A percentile compares a stretch with the other conserved stretches of the same genome.
These are phyloP conservation scores for Tenthredo livida DNA, from an alignment of 2,888 invertebrate genomes.

Conservation along the genomic window DNA sequence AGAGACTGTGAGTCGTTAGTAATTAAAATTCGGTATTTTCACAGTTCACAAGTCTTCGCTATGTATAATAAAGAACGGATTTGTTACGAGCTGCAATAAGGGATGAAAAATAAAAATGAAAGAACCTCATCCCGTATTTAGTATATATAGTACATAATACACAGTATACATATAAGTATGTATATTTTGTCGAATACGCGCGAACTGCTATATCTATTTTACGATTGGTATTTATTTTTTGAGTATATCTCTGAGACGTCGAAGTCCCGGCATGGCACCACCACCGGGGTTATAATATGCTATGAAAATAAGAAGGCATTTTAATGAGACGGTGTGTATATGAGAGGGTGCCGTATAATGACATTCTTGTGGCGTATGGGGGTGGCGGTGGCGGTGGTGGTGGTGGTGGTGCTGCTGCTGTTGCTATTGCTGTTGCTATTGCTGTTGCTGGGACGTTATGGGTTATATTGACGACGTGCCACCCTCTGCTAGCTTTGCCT, in stretches of 20 bases:
- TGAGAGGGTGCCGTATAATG: slow-evolving; percentile 49
- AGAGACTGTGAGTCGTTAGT: too few species aligned
- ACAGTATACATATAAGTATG: background rate
- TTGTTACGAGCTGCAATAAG: too few species aligned
- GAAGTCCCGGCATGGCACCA: background rate
- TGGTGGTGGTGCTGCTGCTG: background rate
- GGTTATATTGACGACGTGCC: slow-evolving; percentile 53
- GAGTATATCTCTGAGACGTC: background rate
- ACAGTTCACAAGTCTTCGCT: too few species aligned
- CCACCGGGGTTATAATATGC: slow-evolving; percentile 14
- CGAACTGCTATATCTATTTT: background rate
- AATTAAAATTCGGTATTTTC: too few species aligned
- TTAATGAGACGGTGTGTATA: slow-evolving; percentile 53
- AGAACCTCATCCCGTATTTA: too few species aligned
- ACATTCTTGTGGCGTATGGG: slow-evolving; percentile 54
- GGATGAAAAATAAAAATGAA: too few species aligned
- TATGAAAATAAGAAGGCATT: slow-evolving; percentile 55
- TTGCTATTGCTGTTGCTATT: slow-evolving; percentile 9
- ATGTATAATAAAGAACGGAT: too few species aligned
- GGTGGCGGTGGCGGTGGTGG: background rate
- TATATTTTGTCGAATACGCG: background rate
- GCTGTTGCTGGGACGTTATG: slow-evolving; percentile 41
- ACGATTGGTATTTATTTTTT: slow-evolving; percentile 29
- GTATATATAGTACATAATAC: too few species aligned
- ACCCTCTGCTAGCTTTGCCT: slow-evolving; percentile 52